phyloP scores from a whole-genome alignment of 2,888 invertebrate genomes.

The Lasioglossum villosulum region DNA sequence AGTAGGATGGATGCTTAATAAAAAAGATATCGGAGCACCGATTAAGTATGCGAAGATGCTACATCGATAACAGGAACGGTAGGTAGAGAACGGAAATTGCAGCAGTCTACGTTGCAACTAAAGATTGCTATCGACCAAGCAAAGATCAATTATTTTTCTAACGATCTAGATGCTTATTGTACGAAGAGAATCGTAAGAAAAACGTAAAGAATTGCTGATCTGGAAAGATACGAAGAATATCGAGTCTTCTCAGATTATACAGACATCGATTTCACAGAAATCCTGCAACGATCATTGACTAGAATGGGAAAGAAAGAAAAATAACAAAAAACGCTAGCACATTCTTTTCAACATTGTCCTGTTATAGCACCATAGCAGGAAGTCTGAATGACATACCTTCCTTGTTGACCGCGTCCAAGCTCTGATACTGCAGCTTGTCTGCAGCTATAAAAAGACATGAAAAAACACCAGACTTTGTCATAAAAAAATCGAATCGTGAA shows the following conservation, averaged over 20 bases:
- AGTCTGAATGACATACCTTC: conserved; percentile 86
- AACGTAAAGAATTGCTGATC: neutral
- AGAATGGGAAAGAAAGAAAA: neutral
- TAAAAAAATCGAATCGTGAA: conserved; percentile 43
- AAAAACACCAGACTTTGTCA: conserved; percentile 69
- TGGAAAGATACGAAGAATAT: conserved; percentile 1
- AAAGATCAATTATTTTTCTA: neutral
- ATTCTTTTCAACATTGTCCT: conserved; percentile 37
- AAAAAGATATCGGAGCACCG: conserved; percentile 14
- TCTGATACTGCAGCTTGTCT: conserved; percentile 88
- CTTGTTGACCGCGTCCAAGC: conserved; percentile 88
- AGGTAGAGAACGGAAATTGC: conserved; percentile 38
- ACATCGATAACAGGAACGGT: conserved; percentile 2
- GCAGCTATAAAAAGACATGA: conserved; percentile 85
- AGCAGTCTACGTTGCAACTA: conserved; percentile 33
- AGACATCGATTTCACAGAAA: conserved; percentile 2
- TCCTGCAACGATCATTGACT: conserved; percentile 26
- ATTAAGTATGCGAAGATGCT: conserved; percentile 16
- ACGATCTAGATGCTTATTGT: conserved; percentile 7
- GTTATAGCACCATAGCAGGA: conserved; percentile 50
- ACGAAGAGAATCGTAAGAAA: conserved; percentile 1
- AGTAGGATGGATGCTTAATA: conserved; percentile 25
- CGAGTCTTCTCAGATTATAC: neutral
- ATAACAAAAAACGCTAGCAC: conserved; percentile 22
- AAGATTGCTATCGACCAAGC: conserved; percentile 37